Conservation (phyloP, 2,888 invertebrate genomes). For the Caenorhabditis sp. region DNA sequence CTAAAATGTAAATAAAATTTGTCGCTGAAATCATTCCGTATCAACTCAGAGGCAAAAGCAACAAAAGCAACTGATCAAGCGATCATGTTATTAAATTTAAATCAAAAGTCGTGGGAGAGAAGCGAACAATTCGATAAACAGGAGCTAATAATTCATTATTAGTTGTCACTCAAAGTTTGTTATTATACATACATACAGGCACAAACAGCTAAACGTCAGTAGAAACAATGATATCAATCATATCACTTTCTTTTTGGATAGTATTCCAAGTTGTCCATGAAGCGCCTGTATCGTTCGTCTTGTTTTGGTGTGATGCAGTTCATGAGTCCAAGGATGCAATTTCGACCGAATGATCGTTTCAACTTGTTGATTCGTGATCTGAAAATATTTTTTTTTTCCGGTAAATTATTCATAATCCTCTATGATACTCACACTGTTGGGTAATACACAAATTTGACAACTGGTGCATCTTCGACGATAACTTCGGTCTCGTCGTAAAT, state of each 20-base stretch:
- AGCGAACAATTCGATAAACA: slow-evolving; percentile 18
- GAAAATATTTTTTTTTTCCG: neutral
- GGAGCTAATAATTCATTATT: slow-evolving; percentile 35
- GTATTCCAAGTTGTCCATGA: slow-evolving; percentile 42
- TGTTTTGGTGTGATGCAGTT: slow-evolving; percentile 41
- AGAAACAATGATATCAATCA: neutral
- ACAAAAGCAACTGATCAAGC: too few species aligned
- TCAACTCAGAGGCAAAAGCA: too few species aligned
- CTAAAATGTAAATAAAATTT: too few species aligned
- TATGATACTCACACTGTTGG: neutral
- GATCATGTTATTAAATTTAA: too few species aligned
- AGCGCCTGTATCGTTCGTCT: slow-evolving; percentile 37
- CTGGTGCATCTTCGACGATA: neutral
- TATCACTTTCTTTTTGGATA: slow-evolving; percentile 18
- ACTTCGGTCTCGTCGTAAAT: neutral
- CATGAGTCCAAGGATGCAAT: slow-evolving; percentile 35
- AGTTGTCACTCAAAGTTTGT: neutral
- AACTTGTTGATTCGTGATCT: slow-evolving; percentile 31
- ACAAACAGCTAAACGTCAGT: neutral
- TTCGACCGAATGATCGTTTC: slow-evolving; percentile 40
- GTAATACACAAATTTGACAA: neutral
- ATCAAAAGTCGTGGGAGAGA: too few species aligned
- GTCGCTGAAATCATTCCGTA: too few species aligned
- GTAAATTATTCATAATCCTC: too few species aligned
- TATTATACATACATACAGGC: neutral